These are phyloP conservation scores for Drosophila athabasca DNA, from an alignment of 1,140 invertebrate species.

Conservation along the genomic window DNA sequence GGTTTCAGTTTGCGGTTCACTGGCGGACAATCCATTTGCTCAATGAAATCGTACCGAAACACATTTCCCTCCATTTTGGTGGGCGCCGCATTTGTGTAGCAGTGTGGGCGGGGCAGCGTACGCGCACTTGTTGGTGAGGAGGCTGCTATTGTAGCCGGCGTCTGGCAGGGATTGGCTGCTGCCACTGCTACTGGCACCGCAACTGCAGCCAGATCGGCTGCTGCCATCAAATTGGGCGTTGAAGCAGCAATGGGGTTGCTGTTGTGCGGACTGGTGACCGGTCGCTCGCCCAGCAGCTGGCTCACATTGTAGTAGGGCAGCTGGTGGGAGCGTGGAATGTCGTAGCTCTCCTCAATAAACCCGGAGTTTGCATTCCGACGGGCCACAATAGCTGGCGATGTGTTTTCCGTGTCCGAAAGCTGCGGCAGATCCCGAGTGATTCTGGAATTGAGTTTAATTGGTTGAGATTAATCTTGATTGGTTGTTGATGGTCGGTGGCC, in stretches of 20 bases:
- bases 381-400: conserved; percentile 78
- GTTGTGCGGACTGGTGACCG: conserved; percentile 69
- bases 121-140: conserved; percentile 62
- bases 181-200: conserved; percentile 13
- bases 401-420: conserved; percentile 83
- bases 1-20: conserved; percentile 93
- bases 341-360: conserved; percentile 88
- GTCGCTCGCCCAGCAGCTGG: conserved; percentile 73
- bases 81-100: conserved; percentile 89
- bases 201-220: conserved; percentile 1
- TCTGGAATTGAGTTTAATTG: conserved; percentile 28
- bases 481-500: no score
- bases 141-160: conserved; percentile 1
- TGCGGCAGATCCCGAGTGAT: conserved; percentile 70
- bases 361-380: conserved; percentile 65
- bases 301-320: conserved; percentile 82
- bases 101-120: conserved; percentile 85
- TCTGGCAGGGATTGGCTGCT: conserved; percentile 18
- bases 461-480: accelerated
- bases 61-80: conserved; percentile 85
- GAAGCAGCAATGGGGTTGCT: conserved; percentile 72
- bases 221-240: conserved; percentile 76
- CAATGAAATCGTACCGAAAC: conserved; percentile 85
- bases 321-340: conserved; percentile 89
- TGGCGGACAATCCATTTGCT: conserved; percentile 86